Evolutionary conservation across 2,113 vertebrate species (phyloP), one percentile per base, ranked within the genome.

Genomic region (Zapornia atra): DNA sequence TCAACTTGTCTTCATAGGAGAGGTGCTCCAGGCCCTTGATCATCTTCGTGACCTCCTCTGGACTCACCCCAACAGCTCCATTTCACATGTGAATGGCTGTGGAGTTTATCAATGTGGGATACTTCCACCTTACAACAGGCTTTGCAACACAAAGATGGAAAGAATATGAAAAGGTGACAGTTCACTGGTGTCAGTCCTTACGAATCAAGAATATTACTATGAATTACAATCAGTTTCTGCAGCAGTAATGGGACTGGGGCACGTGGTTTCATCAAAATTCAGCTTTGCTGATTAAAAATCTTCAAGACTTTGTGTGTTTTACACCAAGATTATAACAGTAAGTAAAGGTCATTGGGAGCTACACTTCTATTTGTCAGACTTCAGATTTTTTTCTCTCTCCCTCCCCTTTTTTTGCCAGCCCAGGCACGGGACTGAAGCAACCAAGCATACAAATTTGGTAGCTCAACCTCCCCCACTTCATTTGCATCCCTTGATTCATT

Each of bases 221-320:
- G 42, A 90, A 57, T 42, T 17, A 34, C 3, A 71, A 89, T 57
- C 26, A 54, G 78, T 72, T 82, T 93, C 60, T 71, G 86, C 92
- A 83, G 71, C 42, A 79, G 6, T n/a, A 66, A 82, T 12, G 26
- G 78, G 59, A 36, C 60, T 2, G 26, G 10, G 83, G 63, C 59
- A 38, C 0, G 3, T 19, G 72, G 59, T 33, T 94, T 83, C 70
- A 94, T 83, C 90, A 86, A 70, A 75, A 90, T 78, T 89, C 80
- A 33, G n/a, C 87, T 84, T 29, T 8, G 68, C 86, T 34, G 95
- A 71, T 77, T 73, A 38, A 78, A 79, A 81, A 96, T 61, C 91
- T 91, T 95, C 93, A 95, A 61, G 93, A 97, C 92, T 82, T 71
- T 50, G 68, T 46, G 46, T 42, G 82, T 42, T 95, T 80, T 65